phyloP scores from a whole-genome alignment of 1,140 invertebrate genomes.

The Cotesia vestalis region DNA sequence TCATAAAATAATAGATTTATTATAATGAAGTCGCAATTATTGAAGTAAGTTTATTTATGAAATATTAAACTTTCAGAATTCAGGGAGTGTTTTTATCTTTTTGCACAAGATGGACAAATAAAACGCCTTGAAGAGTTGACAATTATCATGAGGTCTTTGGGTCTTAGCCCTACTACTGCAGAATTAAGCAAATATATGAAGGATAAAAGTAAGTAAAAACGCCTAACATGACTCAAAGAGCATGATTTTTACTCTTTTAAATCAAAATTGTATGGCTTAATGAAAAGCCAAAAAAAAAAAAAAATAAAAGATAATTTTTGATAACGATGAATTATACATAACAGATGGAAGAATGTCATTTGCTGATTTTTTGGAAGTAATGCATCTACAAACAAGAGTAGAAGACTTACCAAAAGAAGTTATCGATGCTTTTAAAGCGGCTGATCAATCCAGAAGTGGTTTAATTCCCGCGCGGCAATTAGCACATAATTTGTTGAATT shows the following conservation, averaged over 20 bases:
- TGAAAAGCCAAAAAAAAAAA: no score
- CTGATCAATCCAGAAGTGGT: conserved; percentile 78
- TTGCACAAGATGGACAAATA: conserved; percentile 88
- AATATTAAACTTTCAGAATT: conserved; percentile 77
- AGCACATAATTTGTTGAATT: conserved; percentile 86
- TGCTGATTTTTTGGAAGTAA: conserved; percentile 93
- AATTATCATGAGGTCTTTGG: conserved; percentile 92
- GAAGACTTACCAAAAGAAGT: conserved; percentile 91
- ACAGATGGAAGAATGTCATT: conserved; percentile 92
- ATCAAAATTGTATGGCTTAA: no score
- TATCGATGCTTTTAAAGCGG: conserved; percentile 87
- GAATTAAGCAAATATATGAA: conserved; percentile 88
- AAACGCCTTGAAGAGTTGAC: conserved; percentile 88
- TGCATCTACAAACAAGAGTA: conserved; percentile 87
- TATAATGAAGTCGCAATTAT: no score
- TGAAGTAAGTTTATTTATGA: conserved; percentile 2
- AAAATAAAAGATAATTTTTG: neutral
- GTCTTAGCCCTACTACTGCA: conserved; percentile 90
- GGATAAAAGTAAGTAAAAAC: conserved; percentile 72
- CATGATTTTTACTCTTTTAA: no score
- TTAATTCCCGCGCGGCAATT: conserved; percentile 84
- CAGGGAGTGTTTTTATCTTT: conserved; percentile 93
- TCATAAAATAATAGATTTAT: no score
- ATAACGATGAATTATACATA: conserved; percentile 35
- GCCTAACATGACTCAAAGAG: no score